Base-by-base conservation (phyloP, 2,888 invertebrate genomes). In the Oeneis ivallda region DNA sequence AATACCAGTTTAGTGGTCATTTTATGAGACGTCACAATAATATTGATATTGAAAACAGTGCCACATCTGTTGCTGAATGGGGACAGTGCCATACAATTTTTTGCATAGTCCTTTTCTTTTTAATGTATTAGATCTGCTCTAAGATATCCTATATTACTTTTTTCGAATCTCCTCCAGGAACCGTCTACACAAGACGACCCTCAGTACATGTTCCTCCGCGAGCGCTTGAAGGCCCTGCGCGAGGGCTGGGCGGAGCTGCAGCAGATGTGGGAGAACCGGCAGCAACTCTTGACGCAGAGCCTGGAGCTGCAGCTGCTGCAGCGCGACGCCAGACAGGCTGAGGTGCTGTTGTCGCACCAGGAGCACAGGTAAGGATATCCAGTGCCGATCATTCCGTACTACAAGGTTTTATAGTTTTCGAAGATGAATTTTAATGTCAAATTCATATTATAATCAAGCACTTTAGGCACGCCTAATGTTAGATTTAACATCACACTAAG, bases 221-320 rank as follows among this genome's bases (percentile, higher is more conserved):
- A 99, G 92, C 95, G 99, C 54, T 93, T 99, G 74, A 99, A 98
- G 93, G 99, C 99, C 0, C 92, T 99, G 63, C 98, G 99, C 86
- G 98, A 99, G 90, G 99, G 99, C 66, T 99, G 99, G 99, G 98
- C 98, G 71, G 99, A 99, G 83, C 93, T 99, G 69, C 97, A 99
- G 81, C 98, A 99, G 92, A 99, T 99, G 99, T 99, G 99, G 99
- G 99, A 98, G 87, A 99, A 99, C 92, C 92, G 99, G 41, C 99
- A 99, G 84, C 96, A 98, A 76, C 92, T 99, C 74, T 92, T 99
- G 26, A 96, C 98, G 1, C 98, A 99, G 92, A 98, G 97, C 75
- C 94, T 99, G 74, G 98, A 99, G 86, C 93, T 98, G 77, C 98
- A 98, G 86, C 95, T 99, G 86, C 96, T 99, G 93, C 96, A 99